phyloP scores from a whole-genome alignment of 2,888 invertebrate genomes.

The Eulithis testata region DNA sequence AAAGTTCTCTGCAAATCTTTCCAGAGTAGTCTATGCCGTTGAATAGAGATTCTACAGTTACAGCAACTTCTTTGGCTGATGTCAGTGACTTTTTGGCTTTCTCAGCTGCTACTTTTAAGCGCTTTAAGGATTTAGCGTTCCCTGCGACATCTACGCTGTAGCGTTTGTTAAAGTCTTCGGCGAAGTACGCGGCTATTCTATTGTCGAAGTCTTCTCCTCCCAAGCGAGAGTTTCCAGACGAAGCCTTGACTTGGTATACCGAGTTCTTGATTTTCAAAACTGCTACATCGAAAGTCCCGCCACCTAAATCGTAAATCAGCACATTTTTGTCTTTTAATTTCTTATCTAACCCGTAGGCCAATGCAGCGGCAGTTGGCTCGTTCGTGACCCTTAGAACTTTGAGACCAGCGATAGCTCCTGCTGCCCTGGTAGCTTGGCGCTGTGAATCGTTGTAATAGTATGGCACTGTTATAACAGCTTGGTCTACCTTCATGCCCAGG shows the following conservation, averaged over 20 bases:
- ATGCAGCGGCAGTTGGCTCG: constrained; percentile 70
- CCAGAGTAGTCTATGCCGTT: constrained; percentile 63
- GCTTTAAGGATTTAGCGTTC: constrained; percentile 52
- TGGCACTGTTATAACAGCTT: constrained; percentile 71
- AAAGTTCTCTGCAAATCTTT: constrained; percentile 56
- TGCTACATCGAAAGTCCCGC: constrained; percentile 70
- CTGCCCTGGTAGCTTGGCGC: constrained; percentile 63
- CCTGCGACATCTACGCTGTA: constrained; percentile 53
- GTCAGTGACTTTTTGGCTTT: constrained; percentile 60
- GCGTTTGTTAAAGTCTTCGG: constrained; percentile 63
- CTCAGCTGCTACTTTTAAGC: constrained; percentile 65
- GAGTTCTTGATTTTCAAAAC: constrained; percentile 58
- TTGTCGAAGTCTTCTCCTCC: constrained; percentile 76
- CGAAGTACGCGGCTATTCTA: constrained; percentile 64
- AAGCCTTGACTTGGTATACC: constrained; percentile 64
- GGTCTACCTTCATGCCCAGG: constrained; percentile 58
- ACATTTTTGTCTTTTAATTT: constrained; percentile 56
- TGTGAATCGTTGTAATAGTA: constrained; percentile 71
- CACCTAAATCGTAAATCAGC: constrained; percentile 69
- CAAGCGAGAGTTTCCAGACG: constrained; percentile 60
- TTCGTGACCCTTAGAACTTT: constrained; percentile 66
- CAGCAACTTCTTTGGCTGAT: constrained; percentile 54
- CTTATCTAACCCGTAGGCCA: constrained; percentile 64
- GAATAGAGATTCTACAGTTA: constrained; percentile 58
- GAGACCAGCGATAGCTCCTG: constrained; percentile 65